A percentile compares a stretch with the other conserved stretches of the same genome.
These are phyloP conservation scores for Apolygus lucorum DNA, from an alignment of 1,140 invertebrate genomes.

Conservation along the genomic window DNA sequence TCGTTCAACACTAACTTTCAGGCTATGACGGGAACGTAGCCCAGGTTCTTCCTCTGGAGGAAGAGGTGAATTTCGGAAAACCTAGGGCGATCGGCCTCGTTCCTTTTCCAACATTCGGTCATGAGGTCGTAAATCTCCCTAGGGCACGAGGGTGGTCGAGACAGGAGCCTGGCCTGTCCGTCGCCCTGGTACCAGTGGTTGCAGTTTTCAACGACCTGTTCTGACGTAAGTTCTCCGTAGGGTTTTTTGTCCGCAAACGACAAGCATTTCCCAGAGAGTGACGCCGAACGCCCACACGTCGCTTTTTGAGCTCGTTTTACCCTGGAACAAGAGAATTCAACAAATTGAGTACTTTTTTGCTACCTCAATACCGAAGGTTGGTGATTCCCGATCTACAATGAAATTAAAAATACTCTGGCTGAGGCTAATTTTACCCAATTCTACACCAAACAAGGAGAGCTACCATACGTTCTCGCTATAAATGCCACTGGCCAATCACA, in stretches of 20 bases:
- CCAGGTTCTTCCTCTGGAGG: conserved; percentile 59
- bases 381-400: no score
- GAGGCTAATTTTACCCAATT: no score
- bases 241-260: conserved; percentile 60
- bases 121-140: conserved; percentile 64
- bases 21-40: conserved; percentile 33
- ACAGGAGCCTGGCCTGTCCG: conserved; percentile 39
- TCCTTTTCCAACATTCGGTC: conserved; percentile 64
- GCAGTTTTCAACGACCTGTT: conserved; percentile 66
- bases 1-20: conserved; percentile 16
- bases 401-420: no score
- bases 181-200: conserved; percentile 55
- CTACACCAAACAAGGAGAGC: no score
- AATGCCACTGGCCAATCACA: no score
- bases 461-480: no score
- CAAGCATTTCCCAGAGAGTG: conserved; percentile 70
- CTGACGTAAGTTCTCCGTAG: conserved; percentile 60
- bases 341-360: no score
- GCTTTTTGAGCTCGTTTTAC: conserved; percentile 57
- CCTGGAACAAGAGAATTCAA: conserved; percentile 43
- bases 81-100: conserved; percentile 53
- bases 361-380: no score
- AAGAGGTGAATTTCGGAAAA: conserved; percentile 68
- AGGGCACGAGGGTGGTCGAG: conserved; percentile 51
- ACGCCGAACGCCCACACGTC: conserved; percentile 74